Conservation (phyloP, 2,888 invertebrate genomes). For the Tromatobia lineatoria region DNA sequence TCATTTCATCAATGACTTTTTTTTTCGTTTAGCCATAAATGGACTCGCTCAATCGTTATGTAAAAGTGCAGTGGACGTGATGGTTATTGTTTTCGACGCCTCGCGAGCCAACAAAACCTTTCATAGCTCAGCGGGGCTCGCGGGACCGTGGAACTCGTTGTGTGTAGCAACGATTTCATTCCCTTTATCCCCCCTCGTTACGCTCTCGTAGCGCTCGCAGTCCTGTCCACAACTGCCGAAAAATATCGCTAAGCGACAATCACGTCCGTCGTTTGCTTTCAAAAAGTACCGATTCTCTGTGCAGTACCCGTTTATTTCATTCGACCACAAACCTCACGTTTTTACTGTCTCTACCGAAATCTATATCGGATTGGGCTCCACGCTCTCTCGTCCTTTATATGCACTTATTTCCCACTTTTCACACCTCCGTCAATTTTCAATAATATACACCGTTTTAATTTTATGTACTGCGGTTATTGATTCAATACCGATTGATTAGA, state of each 20-base stretch:
- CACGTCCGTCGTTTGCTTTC: constrained; percentile 33
- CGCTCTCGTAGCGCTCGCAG: background rate
- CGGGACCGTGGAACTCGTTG: constrained; percentile 32
- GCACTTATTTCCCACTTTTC: background rate
- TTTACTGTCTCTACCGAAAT: constrained; percentile 18
- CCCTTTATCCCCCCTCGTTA: constrained; percentile 22
- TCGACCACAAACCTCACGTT: constrained; percentile 26
- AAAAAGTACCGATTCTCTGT: constrained; percentile 32
- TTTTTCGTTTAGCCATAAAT: constrained; percentile 31
- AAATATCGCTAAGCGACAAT: constrained; percentile 53
- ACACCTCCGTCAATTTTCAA: background rate
- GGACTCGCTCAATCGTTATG: constrained; percentile 21
- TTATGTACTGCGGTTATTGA: background rate
- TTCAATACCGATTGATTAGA: background rate
- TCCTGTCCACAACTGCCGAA: constrained; percentile 7
- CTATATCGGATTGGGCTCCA: background rate
- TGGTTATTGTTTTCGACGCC: constrained; percentile 26
- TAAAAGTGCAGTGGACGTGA: constrained; percentile 19
- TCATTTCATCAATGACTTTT: constrained; percentile 22
- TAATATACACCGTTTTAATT: background rate
- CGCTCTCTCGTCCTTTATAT: background rate
- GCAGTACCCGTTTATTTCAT: constrained; percentile 21
- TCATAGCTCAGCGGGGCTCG: constrained; percentile 36
- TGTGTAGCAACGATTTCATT: constrained; percentile 36
- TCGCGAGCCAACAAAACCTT: constrained; percentile 51